Conservation (phyloP, 2,113 vertebrate genomes). For the Hemicordylus capensis region DNA sequence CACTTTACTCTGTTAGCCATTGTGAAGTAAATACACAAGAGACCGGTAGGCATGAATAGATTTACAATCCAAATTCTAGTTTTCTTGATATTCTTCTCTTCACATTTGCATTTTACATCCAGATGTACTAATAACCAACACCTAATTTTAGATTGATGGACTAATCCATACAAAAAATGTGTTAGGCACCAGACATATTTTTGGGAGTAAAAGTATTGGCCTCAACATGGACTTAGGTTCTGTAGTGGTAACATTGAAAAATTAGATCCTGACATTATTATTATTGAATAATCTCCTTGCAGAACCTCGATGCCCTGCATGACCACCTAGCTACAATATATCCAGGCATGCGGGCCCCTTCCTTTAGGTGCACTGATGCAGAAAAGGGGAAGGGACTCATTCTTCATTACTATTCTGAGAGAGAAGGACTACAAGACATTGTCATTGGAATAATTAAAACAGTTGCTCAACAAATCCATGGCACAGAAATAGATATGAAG, state of each 20-base stretch:
- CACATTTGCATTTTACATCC: background rate
- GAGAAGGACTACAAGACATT: slow-evolving; percentile 97
- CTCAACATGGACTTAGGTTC: background rate
- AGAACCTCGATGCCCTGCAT: slow-evolving; percentile 97
- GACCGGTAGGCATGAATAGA: no score
- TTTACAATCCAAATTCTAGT: slow-evolving; percentile 21
- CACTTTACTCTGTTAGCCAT: background rate
- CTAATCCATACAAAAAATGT: background rate
- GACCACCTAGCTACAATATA: slow-evolving; percentile 99
- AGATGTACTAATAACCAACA: background rate
- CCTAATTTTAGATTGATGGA: background rate
- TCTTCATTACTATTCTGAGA: slow-evolving; percentile 97
- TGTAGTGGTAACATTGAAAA: slow-evolving; percentile 6
- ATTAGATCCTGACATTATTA: background rate
- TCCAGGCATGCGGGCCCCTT: slow-evolving; percentile 97
- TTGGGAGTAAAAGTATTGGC: background rate
- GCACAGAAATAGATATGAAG: slow-evolving; percentile 99
- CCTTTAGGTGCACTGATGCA: slow-evolving; percentile 94
- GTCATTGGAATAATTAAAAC: slow-evolving; percentile 99
- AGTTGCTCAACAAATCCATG: slow-evolving; percentile 96
- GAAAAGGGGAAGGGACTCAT: slow-evolving; percentile 97
- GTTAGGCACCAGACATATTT: background rate
- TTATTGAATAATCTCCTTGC: slow-evolving; percentile 42
- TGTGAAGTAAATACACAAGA: background rate
- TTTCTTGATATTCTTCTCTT: slow-evolving; percentile 4